Conservation (phyloP, 2,797 vertebrate genomes). For the Diplodus sargus region DNA sequence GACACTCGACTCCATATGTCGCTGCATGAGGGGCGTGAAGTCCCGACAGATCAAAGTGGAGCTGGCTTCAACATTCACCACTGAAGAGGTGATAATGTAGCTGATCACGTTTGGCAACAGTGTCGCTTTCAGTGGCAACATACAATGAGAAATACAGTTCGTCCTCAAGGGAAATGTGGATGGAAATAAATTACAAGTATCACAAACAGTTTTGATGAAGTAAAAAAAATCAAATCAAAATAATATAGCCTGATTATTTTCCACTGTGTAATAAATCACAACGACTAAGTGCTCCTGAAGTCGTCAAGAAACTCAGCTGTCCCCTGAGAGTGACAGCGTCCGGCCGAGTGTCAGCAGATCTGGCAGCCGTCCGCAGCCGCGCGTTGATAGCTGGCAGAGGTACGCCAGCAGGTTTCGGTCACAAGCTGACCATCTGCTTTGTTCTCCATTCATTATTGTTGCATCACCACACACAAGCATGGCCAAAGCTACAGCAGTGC, state of each 20-base stretch:
- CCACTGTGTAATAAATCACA: background rate
- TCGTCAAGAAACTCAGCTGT: background rate
- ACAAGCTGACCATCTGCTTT: slow-evolving; percentile 79
- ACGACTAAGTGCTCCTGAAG: background rate
- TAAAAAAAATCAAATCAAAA: background rate
- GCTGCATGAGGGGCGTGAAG: too few species aligned
- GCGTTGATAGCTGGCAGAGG: slow-evolving; percentile 56
- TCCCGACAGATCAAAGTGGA: too few species aligned
- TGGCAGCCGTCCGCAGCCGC: slow-evolving; percentile 43
- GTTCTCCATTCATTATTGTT: slow-evolving; percentile 56
- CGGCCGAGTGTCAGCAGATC: slow-evolving; percentile 17
- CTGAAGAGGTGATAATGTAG: too few species aligned
- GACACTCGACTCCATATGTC: too few species aligned
- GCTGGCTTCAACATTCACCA: too few species aligned
- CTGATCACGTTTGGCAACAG: too few species aligned
- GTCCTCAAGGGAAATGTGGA: background rate
- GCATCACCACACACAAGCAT: slow-evolving; percentile 45
- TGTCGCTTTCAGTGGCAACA: too few species aligned
- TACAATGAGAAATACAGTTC: background rate
- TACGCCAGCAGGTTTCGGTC: slow-evolving; percentile 58
- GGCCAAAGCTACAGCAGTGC: slow-evolving; percentile 20
- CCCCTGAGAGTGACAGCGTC: background rate
- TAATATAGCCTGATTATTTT: background rate
- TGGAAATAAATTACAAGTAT: too few species aligned
- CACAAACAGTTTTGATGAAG: too few species aligned